These are phyloP conservation scores for Euthynnus affinis DNA, from an alignment of 2,797 vertebrate genomes.

Conservation along the genomic window DNA sequence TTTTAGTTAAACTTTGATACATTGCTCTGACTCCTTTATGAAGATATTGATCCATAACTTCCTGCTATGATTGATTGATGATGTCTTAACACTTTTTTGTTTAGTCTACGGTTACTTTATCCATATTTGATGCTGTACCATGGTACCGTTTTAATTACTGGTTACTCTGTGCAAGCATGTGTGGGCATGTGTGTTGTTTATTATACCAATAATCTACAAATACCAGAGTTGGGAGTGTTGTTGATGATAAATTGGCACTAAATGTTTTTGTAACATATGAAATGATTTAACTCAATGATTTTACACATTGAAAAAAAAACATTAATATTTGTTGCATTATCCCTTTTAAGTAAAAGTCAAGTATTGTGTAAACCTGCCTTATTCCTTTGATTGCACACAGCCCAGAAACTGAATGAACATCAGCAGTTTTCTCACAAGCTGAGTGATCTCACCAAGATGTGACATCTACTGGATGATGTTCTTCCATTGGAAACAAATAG, in stretches of 20 bases:
- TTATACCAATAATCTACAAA: not conserved
- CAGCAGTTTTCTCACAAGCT: not conserved
- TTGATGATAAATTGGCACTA: slow-evolving; percentile 5
- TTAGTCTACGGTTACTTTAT: not conserved
- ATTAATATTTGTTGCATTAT: not conserved
- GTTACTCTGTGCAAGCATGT: not conserved
- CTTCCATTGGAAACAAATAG: slow-evolving; percentile 48
- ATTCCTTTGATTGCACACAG: not conserved
- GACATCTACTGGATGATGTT: slow-evolving; percentile 14
- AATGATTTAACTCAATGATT: not conserved
- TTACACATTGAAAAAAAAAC: not conserved
- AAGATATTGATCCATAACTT: slow-evolving; percentile 3
- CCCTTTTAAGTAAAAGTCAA: not conserved
- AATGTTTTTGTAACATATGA: not conserved
- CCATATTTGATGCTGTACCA: not conserved
- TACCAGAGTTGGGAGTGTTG: not conserved
- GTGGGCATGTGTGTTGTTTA: not conserved
- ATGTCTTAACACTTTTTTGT: not conserved
- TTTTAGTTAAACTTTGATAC: not conserved
- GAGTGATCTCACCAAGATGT: slow-evolving; percentile 11
- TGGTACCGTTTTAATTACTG: not conserved
- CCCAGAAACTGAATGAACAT: not conserved
- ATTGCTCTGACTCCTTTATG: not conserved
- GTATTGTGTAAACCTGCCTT: not conserved
- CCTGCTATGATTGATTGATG: not conserved